phyloP scores from a whole-genome alignment of 2,888 invertebrate genomes.

The Arctia plantaginis region DNA sequence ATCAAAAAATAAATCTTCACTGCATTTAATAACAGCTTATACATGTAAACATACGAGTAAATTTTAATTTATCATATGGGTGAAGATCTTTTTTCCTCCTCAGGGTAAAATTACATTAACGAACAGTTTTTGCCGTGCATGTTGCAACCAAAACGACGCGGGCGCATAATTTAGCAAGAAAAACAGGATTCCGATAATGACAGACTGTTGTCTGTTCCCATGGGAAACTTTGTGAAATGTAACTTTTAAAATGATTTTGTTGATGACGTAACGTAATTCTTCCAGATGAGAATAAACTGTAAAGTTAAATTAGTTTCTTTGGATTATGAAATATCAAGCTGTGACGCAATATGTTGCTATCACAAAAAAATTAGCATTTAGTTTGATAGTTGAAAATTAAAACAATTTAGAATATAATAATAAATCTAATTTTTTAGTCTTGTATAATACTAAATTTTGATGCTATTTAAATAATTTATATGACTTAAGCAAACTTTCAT shows the following conservation, averaged over 20 bases:
- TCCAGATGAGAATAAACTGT: not conserved
- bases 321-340: not conserved
- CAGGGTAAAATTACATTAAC: not conserved
- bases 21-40: too few species aligned
- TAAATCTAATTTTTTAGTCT: not conserved
- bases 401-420: not conserved
- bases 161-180: not conserved
- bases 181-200: slow-evolving; percentile 3
- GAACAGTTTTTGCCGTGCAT: not conserved
- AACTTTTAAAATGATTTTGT: not conserved
- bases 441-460: not conserved
- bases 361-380: not conserved
- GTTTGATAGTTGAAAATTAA: not conserved
- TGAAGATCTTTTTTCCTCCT: not conserved
- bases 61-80: not conserved
- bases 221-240: not conserved
- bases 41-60: too few species aligned
- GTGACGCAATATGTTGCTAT: not conserved
- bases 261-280: not conserved
- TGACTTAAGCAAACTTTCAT: not conserved
- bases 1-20: too few species aligned
- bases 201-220: not conserved
- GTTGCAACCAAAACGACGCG: not conserved
- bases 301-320: not conserved
- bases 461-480: not conserved